These are phyloP conservation scores for Podarcis siculus DNA, from an alignment of 2,797 vertebrate genomes.

Conservation along the genomic window DNA sequence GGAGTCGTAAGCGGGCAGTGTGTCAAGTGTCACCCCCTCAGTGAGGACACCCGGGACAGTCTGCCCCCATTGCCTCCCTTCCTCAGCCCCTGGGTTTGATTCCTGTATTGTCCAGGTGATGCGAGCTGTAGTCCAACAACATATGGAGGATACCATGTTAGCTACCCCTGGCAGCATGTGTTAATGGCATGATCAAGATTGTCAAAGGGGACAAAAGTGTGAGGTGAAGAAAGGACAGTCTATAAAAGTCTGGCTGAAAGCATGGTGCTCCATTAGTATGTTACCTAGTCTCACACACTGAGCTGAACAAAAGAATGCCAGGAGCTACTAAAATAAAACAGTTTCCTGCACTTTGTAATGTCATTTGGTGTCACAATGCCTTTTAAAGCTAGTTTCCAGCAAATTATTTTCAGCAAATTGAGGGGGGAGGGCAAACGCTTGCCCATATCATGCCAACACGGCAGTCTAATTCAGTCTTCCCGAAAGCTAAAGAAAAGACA, in stretches of 20 bases:
- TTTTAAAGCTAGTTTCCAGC: background rate
- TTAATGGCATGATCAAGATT: background rate
- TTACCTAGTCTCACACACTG: background rate
- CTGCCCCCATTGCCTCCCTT: too few relatives aligned
- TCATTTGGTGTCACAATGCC: background rate
- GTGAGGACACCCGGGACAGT: too few relatives aligned
- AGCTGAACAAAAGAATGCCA: background rate
- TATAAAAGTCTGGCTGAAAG: background rate
- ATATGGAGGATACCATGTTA: too few relatives aligned
- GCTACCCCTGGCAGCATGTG: background rate
- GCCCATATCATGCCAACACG: background rate
- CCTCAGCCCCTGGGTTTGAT: too few relatives aligned
- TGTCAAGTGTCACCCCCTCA: too few relatives aligned
- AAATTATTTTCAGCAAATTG: constrained; percentile 3
- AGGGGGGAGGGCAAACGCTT: background rate
- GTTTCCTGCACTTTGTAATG: background rate
- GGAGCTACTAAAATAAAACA: background rate
- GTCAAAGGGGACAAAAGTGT: background rate
- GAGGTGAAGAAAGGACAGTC: background rate
- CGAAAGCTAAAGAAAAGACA: background rate
- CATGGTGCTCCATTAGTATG: background rate
- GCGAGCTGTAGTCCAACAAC: too few relatives aligned
- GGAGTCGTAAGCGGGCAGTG: too few relatives aligned
- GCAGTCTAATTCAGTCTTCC: background rate
- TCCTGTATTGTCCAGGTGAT: too few relatives aligned